A percentile compares a stretch with the other conserved stretches of the same genome.
phyloP scores from a whole-genome alignment of 2,888 invertebrate genomes.

The Eulithis testata region DNA sequence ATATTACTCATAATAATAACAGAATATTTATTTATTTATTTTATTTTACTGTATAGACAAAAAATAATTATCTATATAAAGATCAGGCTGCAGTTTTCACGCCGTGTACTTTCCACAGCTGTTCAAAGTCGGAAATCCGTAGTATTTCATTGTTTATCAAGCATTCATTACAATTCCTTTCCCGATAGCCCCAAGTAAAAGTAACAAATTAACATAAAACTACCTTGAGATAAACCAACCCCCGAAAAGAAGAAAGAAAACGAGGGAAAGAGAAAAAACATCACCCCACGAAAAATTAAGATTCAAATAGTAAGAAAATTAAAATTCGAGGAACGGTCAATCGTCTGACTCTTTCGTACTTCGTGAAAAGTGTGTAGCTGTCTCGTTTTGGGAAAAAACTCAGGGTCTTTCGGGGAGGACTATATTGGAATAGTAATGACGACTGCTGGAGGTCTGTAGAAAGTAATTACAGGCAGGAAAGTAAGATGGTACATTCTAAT shows the following conservation, averaged over 20 bases:
- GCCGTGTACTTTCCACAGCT: constrained; percentile 8
- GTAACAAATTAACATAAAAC: constrained; percentile 59
- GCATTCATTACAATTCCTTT: constrained; percentile 19
- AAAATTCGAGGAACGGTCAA: constrained; percentile 82
- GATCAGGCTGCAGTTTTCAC: too few relatives aligned
- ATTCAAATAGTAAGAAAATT: constrained; percentile 85
- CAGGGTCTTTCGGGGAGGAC: constrained; percentile 55
- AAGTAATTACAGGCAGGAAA: constrained; percentile 29
- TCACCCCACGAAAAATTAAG: constrained; percentile 81
- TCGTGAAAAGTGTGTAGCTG: constrained; percentile 22
- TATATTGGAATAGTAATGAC: constrained; percentile 39
- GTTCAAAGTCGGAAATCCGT: constrained; percentile 1
- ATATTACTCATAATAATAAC: too few relatives aligned
- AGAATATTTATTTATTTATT: too few relatives aligned
- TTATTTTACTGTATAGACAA: too few relatives aligned
- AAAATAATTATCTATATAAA: too few relatives aligned
- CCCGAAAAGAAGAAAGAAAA: constrained; percentile 69
- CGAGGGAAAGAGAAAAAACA: constrained; percentile 57
- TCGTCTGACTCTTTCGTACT: constrained; percentile 56
- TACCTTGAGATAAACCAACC: constrained; percentile 47
- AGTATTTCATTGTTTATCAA: constrained; percentile 18
- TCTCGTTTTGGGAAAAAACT: constrained; percentile 67
- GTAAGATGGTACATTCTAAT: constrained; percentile 12
- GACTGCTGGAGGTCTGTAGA: constrained; percentile 26
- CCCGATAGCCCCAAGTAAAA: constrained; percentile 47